Evolutionary conservation across 2,888 invertebrate species (phyloP).

Genomic region (Eristalis pertinax): DNA sequence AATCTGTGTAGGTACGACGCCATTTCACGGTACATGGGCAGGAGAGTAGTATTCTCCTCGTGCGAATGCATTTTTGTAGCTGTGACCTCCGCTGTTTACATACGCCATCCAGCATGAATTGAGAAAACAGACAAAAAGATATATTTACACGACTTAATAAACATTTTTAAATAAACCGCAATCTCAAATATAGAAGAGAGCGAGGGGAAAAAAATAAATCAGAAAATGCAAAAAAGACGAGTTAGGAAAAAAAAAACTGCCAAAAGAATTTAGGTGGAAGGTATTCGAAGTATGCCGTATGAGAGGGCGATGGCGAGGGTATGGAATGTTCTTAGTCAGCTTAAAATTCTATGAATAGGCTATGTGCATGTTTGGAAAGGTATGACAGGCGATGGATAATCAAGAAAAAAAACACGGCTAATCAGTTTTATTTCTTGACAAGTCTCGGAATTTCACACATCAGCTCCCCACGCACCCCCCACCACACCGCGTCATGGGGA

Average conservation of each 20-base stretch:
- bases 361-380: conserved; percentile 36
- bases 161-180: conserved; percentile 72
- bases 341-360: conserved; percentile 59
- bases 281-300: conserved; percentile 56
- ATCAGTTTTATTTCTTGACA: conserved; percentile 56
- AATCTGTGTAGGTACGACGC: conserved; percentile 25
- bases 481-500: background rate
- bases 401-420: conserved; percentile 29
- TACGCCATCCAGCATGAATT: conserved; percentile 6
- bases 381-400: conserved; percentile 63
- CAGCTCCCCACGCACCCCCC: too few relatives aligned
- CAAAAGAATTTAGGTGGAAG: conserved; percentile 64
- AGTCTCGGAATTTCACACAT: conserved; percentile 42
- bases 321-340: conserved; percentile 66
- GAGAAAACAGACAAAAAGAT: background rate
- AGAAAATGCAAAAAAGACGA: conserved; percentile 10
- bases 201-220: conserved; percentile 2
- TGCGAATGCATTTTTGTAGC: conserved; percentile 56
- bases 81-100: conserved; percentile 52
- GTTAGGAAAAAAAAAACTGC: conserved; percentile 37
- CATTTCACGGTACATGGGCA: conserved; percentile 52
- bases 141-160: conserved; percentile 69
- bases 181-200: conserved; percentile 54
- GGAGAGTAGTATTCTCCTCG: background rate
- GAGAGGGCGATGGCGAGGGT: conserved; percentile 7